Conservation (phyloP, 2,113 vertebrate genomes). For the Synchiropus splendidus region DNA sequence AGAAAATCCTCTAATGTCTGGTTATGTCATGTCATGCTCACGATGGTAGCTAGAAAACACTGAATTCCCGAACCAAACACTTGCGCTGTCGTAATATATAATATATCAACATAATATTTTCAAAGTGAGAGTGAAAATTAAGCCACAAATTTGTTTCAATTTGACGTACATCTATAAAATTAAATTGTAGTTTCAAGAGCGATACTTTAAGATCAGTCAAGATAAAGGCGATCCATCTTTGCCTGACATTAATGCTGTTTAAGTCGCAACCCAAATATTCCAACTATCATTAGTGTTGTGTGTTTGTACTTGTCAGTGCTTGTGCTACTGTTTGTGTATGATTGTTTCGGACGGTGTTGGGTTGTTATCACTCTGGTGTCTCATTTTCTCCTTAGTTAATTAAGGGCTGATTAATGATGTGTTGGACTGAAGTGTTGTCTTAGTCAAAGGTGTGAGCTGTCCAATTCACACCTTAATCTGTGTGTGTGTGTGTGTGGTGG, state of each 20-base stretch:
- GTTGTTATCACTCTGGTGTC: slow-evolving; percentile 38
- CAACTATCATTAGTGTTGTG: slow-evolving; percentile 18
- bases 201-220: no score
- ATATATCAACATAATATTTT: no score
- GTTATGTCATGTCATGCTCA: no score
- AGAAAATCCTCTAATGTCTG: no score
- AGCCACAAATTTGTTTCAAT: no score
- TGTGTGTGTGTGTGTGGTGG: slow-evolving; percentile 6
- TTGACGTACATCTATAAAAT: no score
- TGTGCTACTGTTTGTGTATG: slow-evolving; percentile 8
- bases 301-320: slow-evolving; percentile 17
- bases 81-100: no score
- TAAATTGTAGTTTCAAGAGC: no score
- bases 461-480: slow-evolving; percentile 59
- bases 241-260: slow-evolving; percentile 4
- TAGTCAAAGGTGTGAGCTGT: slow-evolving; percentile 61
- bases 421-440: slow-evolving; percentile 49
- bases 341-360: slow-evolving; percentile 10
- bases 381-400: slow-evolving; percentile 50
- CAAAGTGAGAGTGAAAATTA: no score
- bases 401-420: slow-evolving; percentile 64
- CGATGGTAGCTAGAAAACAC: no score
- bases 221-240: background rate
- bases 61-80: no score
- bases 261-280: slow-evolving; percentile 19